Evolutionary conservation across 1,140 invertebrate species (phyloP).

Genomic region (Copidosoma floridanum): DNA sequence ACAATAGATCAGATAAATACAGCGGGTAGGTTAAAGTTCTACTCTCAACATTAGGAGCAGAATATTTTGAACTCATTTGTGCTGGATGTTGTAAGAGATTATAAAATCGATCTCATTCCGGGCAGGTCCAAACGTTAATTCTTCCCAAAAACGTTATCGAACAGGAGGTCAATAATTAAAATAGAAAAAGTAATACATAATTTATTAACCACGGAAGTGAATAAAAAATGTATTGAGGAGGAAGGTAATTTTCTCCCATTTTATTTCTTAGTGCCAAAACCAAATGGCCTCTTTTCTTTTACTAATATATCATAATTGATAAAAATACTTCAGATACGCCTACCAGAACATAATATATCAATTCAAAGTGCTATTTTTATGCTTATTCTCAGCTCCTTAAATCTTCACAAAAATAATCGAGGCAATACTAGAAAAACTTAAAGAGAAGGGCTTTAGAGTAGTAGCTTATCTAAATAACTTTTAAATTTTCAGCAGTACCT

Average conservation of each 20-base stretch:
- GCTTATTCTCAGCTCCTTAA: slow-evolving; percentile 14
- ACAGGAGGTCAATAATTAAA: neutral
- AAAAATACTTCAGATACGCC: slow-evolving; percentile 19
- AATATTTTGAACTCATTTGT: slow-evolving; percentile 16
- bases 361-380: slow-evolving; percentile 15
- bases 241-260: slow-evolving; percentile 17
- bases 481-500: slow-evolving; percentile 3
- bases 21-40: slow-evolving; percentile 21
- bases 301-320: neutral
- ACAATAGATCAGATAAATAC: neutral
- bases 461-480: slow-evolving; percentile 15
- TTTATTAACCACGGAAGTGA: slow-evolving; percentile 1
- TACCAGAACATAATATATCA: slow-evolving; percentile 18
- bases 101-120: slow-evolving; percentile 8
- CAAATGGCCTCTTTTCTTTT: slow-evolving; percentile 24
- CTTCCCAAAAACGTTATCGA: neutral
- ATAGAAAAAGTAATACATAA: neutral
- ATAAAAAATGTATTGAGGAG: neutral
- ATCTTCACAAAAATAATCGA: slow-evolving; percentile 22
- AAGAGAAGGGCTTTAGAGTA: neutral
- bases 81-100: slow-evolving; percentile 15
- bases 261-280: slow-evolving; percentile 31
- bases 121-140: neutral
- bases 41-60: slow-evolving; percentile 7
- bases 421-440: neutral